Percentiles rank a stretch among this genome's conserved stretches.
These are phyloP conservation scores for Irena cyanogastra DNA, from an alignment of 2,113 vertebrate species.

Conservation along the genomic window DNA sequence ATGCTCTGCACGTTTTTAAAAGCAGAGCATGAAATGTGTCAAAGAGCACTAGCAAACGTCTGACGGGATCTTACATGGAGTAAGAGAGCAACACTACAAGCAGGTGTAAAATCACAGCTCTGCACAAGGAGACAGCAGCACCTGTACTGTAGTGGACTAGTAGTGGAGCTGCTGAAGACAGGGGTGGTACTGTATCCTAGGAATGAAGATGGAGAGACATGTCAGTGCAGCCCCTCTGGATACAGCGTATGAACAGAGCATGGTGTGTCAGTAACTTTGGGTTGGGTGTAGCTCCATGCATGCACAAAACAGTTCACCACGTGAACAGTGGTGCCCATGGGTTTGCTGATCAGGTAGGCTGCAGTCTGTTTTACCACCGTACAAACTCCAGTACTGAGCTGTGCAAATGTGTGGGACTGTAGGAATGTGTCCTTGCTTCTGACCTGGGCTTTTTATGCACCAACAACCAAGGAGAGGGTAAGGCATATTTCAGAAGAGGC, in stretches of 20 bases:
- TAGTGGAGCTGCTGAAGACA: not conserved
- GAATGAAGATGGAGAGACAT: not conserved
- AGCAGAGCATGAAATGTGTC: not conserved
- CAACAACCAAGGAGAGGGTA: not conserved
- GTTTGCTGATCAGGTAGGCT: not conserved
- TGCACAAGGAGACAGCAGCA: not conserved
- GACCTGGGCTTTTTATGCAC: not conserved
- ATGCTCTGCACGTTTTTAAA: fast-evolving
- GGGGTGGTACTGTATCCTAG: not conserved
- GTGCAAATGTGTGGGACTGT: fast-evolving
- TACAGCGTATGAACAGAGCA: fast-evolving
- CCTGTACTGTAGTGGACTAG: too few relatives aligned
- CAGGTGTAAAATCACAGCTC: not conserved
- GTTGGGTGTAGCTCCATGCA: too few relatives aligned
- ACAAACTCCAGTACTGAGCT: not conserved
- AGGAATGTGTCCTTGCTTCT: not conserved
- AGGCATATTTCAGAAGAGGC: not conserved
- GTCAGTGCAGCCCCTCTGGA: not conserved
- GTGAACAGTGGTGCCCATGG: fast-evolving
- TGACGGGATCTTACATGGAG: fast-evolving
- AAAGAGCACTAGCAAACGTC: not conserved
- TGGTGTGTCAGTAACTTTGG: not conserved
- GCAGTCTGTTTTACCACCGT: not conserved
- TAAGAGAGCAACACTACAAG: not conserved
- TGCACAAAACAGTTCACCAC: not conserved